These are phyloP conservation scores for Sitta carolinensis DNA, from an alignment of 2,797 vertebrate genomes.

Conservation along the genomic window DNA sequence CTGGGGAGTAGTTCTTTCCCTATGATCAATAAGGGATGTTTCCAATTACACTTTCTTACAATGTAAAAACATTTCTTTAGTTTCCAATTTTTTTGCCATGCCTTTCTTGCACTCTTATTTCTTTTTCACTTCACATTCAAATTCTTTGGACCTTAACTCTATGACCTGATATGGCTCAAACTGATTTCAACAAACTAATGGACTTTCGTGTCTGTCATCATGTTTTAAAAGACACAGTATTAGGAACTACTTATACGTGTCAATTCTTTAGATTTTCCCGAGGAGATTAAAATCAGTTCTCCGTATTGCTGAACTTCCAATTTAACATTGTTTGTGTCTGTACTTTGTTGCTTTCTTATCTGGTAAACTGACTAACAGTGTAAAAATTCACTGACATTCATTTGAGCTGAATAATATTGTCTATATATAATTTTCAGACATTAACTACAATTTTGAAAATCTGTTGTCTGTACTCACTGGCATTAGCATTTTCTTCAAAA, in stretches of 20 bases:
- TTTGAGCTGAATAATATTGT: neutral
- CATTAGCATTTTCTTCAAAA: neutral
- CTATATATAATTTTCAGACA: neutral
- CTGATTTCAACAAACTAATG: neutral
- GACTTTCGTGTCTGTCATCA: fast-evolving
- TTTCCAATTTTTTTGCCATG: neutral
- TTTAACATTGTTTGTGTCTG: neutral
- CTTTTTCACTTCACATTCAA: neutral
- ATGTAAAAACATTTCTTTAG: neutral
- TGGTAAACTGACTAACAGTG: neutral
- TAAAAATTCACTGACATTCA: neutral
- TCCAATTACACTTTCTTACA: neutral
- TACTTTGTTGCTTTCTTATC: neutral
- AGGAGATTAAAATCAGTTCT: neutral
- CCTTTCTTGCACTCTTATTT: neutral
- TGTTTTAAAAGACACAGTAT: neutral
- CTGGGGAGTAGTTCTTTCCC: neutral
- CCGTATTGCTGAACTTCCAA: neutral
- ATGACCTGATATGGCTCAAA: neutral
- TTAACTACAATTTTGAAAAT: neutral
- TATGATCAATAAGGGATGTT: neutral
- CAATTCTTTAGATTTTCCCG: neutral
- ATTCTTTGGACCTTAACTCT: neutral
- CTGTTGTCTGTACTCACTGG: neutral
- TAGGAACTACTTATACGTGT: neutral